Base-by-base conservation (phyloP, 1,140 invertebrate species). In the Dendrolimus punctatus region DNA sequence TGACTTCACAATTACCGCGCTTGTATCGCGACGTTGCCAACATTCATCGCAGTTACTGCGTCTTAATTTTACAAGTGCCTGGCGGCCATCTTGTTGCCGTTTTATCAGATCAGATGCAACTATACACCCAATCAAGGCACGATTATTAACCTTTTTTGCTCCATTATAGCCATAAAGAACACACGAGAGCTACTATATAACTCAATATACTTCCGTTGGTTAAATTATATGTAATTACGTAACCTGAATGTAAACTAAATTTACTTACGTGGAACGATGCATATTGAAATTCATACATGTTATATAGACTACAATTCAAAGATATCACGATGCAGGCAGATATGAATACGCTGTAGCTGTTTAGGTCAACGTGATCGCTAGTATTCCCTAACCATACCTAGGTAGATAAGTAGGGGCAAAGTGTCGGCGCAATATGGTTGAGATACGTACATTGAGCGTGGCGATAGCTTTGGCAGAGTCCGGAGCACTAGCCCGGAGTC, bases 381-480 rank as follows among this genome's bases (percentile, higher is more conserved):
- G 51, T 48, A 53, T 54, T 57, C 54, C 65, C 55, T 64, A 59
- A 51, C 61, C 72, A 79, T 75, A 79, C 73, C 73, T 84, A 79
- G 58, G 68, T 80, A 76, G 55, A 46, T 64, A 76, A 62, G 61
- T 59, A 58, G 51, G 62, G 51, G 53, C 53, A 58, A 41, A 70
- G 78, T 82, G 76, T 76, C 79, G 80, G 76, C 78, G 76, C 79
- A 80, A 79, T 77, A 78, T 78, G 76, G 72, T 77, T 73, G 71
- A 57, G 68, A 85, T 85, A 86, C 83, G 79, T 86, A 85, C 83
- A 67, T 76, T 75, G 70, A 64, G 66, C 64, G 60, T 70, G 72
- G 74, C 71, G 68, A 71, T 60, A 71, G 76, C 70, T 66, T 68
- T 66, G 58, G 54, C 60, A 58, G 58, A 60, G 69, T 71, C 66